Evolutionary conservation across 2,797 vertebrate species (phyloP).

Genomic region (Poecilia gillii): DNA sequence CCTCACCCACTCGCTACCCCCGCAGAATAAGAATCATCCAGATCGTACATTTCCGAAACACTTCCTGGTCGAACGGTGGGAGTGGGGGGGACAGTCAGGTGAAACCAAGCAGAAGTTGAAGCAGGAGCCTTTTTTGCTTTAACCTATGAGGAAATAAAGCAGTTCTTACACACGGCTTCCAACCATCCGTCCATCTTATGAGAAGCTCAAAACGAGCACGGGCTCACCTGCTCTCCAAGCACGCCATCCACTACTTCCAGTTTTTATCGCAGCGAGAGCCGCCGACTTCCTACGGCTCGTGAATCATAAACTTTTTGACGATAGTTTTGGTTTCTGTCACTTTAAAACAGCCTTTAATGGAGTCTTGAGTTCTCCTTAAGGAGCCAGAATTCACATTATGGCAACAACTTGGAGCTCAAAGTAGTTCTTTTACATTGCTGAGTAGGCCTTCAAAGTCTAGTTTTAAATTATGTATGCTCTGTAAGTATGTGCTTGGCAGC

Average conservation of each 20-base stretch:
- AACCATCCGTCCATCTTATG: conserved; percentile 12
- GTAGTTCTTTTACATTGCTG: conserved; percentile 66
- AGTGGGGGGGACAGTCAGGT: conserved; percentile 52
- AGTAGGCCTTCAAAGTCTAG: conserved; percentile 65
- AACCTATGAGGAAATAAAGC: neutral
- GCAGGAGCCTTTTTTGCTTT: conserved; percentile 6
- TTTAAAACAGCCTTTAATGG: conserved; percentile 17
- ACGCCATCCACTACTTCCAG: conserved; percentile 17
- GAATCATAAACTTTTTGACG: neutral
- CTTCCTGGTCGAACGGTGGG: conserved; percentile 56
- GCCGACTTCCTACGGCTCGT: neutral
- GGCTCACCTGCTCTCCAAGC: conserved; percentile 15
- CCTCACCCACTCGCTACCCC: conserved; percentile 83
- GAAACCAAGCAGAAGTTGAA: conserved; percentile 29
- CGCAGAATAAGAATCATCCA: conserved; percentile 81
- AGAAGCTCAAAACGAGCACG: conserved; percentile 29
- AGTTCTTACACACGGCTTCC: conserved; percentile 12
- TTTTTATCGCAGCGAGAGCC: conserved; percentile 15
- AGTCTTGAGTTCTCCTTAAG: conserved; percentile 37
- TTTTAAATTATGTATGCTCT: conserved; percentile 78
- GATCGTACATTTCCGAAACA: conserved; percentile 68
- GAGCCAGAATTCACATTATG: conserved; percentile 41
- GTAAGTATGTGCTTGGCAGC: conserved; percentile 80
- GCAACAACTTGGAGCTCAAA: conserved; percentile 59
- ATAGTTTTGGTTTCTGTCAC: conserved; percentile 18